Conservation (phyloP, 2,888 invertebrate species). For the Ennomos quercinarius region DNA sequence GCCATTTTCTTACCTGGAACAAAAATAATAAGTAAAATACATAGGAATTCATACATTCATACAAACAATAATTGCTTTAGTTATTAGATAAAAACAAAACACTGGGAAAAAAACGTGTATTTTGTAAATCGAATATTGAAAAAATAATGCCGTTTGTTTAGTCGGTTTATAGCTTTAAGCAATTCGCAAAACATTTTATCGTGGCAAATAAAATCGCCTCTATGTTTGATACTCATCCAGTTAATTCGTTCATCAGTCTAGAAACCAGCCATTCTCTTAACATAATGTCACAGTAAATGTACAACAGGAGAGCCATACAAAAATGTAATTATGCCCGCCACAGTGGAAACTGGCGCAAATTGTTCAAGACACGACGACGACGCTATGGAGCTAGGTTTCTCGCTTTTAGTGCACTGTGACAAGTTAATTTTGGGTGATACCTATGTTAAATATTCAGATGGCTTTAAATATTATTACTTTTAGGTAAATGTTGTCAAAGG, state of each 20-base stretch:
- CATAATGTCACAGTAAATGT: constrained; percentile 15
- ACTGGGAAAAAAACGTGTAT: too few species aligned
- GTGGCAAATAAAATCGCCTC: too few species aligned
- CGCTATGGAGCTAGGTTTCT: constrained; percentile 10
- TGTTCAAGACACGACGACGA: constrained; percentile 36
- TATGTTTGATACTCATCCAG: too few species aligned
- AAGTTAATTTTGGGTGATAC: constrained; percentile 23
- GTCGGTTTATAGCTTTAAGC: too few species aligned
- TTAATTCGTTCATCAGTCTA: not conserved
- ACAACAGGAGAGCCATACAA: constrained; percentile 22
- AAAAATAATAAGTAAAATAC: not conserved
- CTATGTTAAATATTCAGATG: constrained; percentile 1
- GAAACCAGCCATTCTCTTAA: not conserved
- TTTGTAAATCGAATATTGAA: too few species aligned
- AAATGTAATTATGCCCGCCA: constrained; percentile 32
- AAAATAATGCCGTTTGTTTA: too few species aligned
- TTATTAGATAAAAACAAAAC: too few species aligned
- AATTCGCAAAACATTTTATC: too few species aligned
- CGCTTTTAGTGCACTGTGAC: constrained; percentile 27
- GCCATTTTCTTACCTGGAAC: constrained; percentile 20
- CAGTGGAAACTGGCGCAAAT: constrained; percentile 31
- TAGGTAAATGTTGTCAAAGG: too few species aligned
- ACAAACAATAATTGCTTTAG: too few species aligned
- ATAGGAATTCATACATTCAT: too few species aligned
- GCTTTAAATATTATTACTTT: too few species aligned